Evolutionary conservation across 2,797 vertebrate species (phyloP).

Genomic region (Tenualosa ilisha): DNA sequence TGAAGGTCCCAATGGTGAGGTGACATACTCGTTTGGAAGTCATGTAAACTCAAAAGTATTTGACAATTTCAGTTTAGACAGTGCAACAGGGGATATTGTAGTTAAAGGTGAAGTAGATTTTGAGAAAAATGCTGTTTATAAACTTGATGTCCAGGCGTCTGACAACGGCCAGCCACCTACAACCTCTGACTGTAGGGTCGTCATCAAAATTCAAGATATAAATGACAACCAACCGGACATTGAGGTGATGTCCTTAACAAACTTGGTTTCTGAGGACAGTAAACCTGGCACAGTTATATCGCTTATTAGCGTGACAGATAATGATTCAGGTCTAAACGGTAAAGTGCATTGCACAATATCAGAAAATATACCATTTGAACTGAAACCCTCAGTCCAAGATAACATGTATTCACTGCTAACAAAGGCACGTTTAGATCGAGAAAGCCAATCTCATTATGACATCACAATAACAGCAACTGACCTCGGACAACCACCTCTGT

Average conservation of each 20-base stretch:
- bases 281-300: conserved; percentile 68
- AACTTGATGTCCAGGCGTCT: conserved; percentile 35
- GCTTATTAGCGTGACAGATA: conserved; percentile 72
- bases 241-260: conserved; percentile 21
- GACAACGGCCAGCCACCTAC: conserved; percentile 32
- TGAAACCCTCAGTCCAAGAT: conserved; percentile 72
- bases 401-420: conserved; percentile 74
- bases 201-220: conserved; percentile 36
- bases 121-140: conserved; percentile 34
- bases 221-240: conserved; percentile 44
- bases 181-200: conserved; percentile 30
- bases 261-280: conserved; percentile 32
- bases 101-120: conserved; percentile 40
- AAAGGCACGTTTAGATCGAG: conserved; percentile 70
- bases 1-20: conserved; percentile 57
- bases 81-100: conserved; percentile 32
- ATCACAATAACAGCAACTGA: conserved; percentile 74
- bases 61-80: conserved; percentile 32
- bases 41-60: conserved; percentile 12
- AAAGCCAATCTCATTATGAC: conserved; percentile 65
- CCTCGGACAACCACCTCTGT: conserved; percentile 69
- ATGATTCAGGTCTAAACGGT: conserved; percentile 70
- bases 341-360: conserved; percentile 68
- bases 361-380: conserved; percentile 63
- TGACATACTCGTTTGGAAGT: conserved; percentile 55